phyloP scores from a whole-genome alignment of 1,140 invertebrate genomes.

The Drosophila malerkotliana region DNA sequence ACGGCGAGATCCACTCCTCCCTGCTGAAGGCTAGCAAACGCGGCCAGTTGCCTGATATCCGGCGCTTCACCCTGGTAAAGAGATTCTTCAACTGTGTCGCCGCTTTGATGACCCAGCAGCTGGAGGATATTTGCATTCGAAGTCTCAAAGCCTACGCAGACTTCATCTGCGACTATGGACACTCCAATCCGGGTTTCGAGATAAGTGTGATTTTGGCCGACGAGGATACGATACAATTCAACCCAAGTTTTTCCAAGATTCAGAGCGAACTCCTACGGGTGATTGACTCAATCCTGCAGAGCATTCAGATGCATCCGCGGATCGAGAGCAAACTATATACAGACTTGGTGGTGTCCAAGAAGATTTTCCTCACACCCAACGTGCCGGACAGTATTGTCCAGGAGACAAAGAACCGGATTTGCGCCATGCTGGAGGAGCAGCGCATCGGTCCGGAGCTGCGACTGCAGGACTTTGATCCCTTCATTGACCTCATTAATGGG shows the following conservation, averaged over 20 bases:
- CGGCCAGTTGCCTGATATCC: constrained; percentile 89
- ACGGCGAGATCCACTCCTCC: constrained; percentile 87
- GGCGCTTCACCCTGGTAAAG: constrained; percentile 87
- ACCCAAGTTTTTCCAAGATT: constrained; percentile 91
- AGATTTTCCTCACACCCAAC: constrained; percentile 86
- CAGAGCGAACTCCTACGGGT: constrained; percentile 88
- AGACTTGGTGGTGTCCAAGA: constrained; percentile 67
- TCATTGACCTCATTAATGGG: constrained; percentile 91
- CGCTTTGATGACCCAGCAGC: constrained; percentile 93
- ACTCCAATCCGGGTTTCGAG: constrained; percentile 90
- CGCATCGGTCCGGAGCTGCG: constrained; percentile 88
- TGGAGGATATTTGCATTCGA: constrained; percentile 91
- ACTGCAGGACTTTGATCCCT: constrained; percentile 92
- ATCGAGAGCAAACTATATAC: constrained; percentile 86
- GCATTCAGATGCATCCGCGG: constrained; percentile 88
- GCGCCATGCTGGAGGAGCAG: constrained; percentile 88
- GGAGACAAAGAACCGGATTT: constrained; percentile 86
- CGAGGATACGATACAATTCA: constrained; percentile 88
- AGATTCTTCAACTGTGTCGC: constrained; percentile 94
- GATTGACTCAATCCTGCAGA: constrained; percentile 89
- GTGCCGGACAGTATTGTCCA: constrained; percentile 88
- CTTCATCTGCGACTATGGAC: constrained; percentile 90
- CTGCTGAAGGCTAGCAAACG: constrained; percentile 89
- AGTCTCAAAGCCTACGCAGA: constrained; percentile 92
- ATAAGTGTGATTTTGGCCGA: constrained; percentile 89